These are phyloP conservation scores for Borostomias antarcticus DNA, from an alignment of 2,797 vertebrate genomes.

Conservation along the genomic window DNA sequence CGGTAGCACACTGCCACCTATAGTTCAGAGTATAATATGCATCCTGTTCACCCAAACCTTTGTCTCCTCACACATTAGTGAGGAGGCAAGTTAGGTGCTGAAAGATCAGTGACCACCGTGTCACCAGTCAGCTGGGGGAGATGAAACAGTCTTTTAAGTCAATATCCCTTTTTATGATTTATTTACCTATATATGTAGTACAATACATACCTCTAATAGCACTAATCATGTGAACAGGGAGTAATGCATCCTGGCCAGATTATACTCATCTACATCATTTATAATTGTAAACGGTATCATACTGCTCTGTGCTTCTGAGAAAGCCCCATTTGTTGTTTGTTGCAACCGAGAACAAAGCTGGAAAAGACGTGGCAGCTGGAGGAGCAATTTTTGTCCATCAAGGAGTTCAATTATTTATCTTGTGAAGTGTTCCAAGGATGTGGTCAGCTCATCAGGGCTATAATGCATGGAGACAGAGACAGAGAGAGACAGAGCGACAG, in stretches of 20 bases:
- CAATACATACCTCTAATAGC: slow-evolving; percentile 73
- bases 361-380: slow-evolving; percentile 75
- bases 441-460: slow-evolving; percentile 75
- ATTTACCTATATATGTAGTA: slow-evolving; percentile 78
- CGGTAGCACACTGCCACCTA: slow-evolving; percentile 86
- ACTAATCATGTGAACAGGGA: slow-evolving; percentile 73
- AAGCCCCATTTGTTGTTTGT: slow-evolving; percentile 74
- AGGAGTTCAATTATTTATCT: slow-evolving; percentile 80
- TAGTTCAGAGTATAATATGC: slow-evolving; percentile 53
- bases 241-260: slow-evolving; percentile 71
- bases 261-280: slow-evolving; percentile 72
- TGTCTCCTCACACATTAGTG: slow-evolving; percentile 63
- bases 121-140: slow-evolving; percentile 70
- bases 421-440: slow-evolving; percentile 78
- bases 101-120: slow-evolving; percentile 70
- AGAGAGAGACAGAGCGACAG: slow-evolving; percentile 27
- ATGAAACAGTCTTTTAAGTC: slow-evolving; percentile 76
- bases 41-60: slow-evolving; percentile 46
- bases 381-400: slow-evolving; percentile 79
- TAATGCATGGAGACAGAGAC: slow-evolving; percentile 59
- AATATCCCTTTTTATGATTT: slow-evolving; percentile 77
- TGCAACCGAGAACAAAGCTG: slow-evolving; percentile 79
- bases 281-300: slow-evolving; percentile 77
- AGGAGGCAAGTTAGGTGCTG: slow-evolving; percentile 71
- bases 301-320: slow-evolving; percentile 68